Evolutionary conservation across 2,888 invertebrate species (phyloP).

Genomic region (Drepanosiphum platanoidis): DNA sequence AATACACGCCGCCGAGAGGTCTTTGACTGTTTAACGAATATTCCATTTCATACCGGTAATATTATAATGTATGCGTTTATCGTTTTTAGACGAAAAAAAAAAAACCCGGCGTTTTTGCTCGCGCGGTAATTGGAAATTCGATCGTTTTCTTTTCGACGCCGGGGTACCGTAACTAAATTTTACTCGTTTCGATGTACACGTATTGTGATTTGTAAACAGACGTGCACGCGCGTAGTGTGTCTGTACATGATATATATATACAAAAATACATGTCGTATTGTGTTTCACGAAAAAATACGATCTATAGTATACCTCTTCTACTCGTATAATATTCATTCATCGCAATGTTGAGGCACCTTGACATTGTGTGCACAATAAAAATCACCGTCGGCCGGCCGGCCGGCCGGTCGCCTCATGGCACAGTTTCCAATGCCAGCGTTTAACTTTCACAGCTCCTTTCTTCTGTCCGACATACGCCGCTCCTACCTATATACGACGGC

Average conservation of each 20-base stretch:
- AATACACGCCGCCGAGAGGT: conserved; percentile 15
- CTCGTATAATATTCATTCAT: not conserved
- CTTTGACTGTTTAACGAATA: conserved; percentile 41
- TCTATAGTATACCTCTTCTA: no score
- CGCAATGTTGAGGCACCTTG: conserved; percentile 59
- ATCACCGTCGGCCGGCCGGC: conserved; percentile 48
- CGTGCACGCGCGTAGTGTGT: no score
- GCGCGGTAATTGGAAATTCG: not conserved
- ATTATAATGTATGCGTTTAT: not conserved
- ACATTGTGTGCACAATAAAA: conserved; percentile 62
- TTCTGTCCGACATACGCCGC: conserved; percentile 53
- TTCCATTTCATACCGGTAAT: not conserved
- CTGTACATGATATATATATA: not conserved
- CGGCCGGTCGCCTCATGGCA: conserved; percentile 53
- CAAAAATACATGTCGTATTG: not conserved
- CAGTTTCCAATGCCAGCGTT: conserved; percentile 61
- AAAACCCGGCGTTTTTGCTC: not conserved
- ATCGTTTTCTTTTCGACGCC: conserved; percentile 31
- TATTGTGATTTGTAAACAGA: not conserved
- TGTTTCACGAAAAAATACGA: conserved; percentile 3
- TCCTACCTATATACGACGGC: conserved; percentile 9
- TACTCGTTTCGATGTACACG: not conserved
- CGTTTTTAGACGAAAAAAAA: not conserved
- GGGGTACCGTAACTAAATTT: conserved; percentile 9
- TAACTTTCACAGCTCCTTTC: conserved; percentile 62